Percentiles rank a stretch among this genome's conserved stretches.
These are phyloP conservation scores for Hipposideros larvatus DNA, from an alignment of 2,797 vertebrate species.

Conservation along the genomic window DNA sequence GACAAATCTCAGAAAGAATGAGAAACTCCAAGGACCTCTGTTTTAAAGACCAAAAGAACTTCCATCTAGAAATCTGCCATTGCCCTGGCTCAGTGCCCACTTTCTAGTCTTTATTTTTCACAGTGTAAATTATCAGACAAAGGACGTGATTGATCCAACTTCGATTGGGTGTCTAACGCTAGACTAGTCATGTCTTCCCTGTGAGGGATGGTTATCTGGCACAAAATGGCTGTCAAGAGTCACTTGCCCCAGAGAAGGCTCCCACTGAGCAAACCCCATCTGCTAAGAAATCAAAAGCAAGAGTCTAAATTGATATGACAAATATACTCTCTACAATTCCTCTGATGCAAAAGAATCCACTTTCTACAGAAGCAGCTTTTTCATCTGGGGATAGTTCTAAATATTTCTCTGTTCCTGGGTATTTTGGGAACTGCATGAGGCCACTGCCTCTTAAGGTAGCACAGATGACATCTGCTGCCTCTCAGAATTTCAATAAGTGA, in stretches of 20 bases:
- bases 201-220: background rate
- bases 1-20: background rate
- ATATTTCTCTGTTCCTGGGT: slow-evolving; percentile 51
- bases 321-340: slow-evolving; percentile 15
- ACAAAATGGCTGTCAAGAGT: background rate
- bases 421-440: slow-evolving; percentile 57
- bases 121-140: background rate
- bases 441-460: slow-evolving; percentile 48
- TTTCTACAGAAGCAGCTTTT: slow-evolving; percentile 54
- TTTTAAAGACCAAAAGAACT: background rate
- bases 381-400: slow-evolving; percentile 40
- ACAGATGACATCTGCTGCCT: slow-evolving; percentile 48
- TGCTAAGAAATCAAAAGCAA: slow-evolving; percentile 35
- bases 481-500: slow-evolving; percentile 73
- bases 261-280: background rate
- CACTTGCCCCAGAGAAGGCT: background rate
- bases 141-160: background rate
- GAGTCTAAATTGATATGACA: background rate
- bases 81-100: background rate
- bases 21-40: background rate
- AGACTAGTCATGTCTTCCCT: background rate
- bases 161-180: background rate
- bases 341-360: slow-evolving; percentile 23
- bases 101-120: background rate
- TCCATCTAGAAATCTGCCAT: background rate